Evolutionary conservation across 92 coral and sea anemone species (phyloP).

Genomic region (Palythoa grandis): DNA sequence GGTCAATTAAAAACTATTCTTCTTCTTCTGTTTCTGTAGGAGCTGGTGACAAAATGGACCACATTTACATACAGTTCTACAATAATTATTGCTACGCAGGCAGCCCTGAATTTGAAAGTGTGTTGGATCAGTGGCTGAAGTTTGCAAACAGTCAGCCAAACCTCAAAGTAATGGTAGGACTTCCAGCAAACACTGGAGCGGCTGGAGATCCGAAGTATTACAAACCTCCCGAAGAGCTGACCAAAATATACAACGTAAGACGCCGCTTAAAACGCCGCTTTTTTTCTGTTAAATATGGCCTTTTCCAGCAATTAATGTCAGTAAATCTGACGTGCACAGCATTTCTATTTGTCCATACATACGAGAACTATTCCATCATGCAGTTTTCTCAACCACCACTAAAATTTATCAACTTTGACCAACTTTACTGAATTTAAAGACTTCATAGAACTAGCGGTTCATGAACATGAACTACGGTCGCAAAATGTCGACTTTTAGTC

Average conservation of each 20-base stretch:
- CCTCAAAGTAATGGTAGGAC: conserved; percentile 62
- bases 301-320: no score
- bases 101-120: conserved; percentile 58
- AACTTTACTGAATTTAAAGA: no score
- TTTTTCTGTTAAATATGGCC: no score
- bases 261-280: neutral
- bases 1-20: no score
- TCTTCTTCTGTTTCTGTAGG: conserved; percentile 37
- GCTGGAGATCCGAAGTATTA: conserved; percentile 79
- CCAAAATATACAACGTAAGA: conserved; percentile 66
- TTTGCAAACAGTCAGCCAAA: conserved; percentile 69
- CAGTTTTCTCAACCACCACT: no score
- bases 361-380: no score
- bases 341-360: no score
- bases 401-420: no score
- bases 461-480: no score
- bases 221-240: conserved; percentile 76
- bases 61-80: conserved; percentile 77
- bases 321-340: no score
- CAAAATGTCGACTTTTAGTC: no score
- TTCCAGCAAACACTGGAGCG: conserved; percentile 72
- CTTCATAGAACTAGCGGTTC: no score
- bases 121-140: conserved; percentile 76
- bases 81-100: conserved; percentile 88
- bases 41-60: conserved; percentile 77